A percentile compares a stretch with the other conserved stretches of the same genome.
Conservation (phyloP, 1,140 invertebrate genomes). For the Augochlora pura region DNA sequence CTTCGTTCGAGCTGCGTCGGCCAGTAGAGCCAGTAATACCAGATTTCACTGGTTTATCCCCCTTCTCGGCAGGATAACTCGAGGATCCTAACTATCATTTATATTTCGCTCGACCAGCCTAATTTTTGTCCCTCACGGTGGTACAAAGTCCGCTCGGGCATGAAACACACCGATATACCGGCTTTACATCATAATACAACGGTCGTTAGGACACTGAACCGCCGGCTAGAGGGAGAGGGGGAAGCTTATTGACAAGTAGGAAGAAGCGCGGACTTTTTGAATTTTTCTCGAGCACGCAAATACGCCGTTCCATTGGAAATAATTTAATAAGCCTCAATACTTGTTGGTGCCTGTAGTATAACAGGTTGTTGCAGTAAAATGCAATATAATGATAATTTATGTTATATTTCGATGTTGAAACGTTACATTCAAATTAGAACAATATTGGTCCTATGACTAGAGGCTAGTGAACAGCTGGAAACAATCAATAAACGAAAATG, state of each 20-base stretch:
- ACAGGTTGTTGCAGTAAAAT: too few species aligned
- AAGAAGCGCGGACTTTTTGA: not conserved
- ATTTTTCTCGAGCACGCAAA: not conserved
- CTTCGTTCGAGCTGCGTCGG: conserved; percentile 25
- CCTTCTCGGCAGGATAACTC: conserved; percentile 14
- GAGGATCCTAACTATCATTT: conserved; percentile 8
- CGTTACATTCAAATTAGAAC: too few species aligned
- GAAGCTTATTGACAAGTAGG: not conserved
- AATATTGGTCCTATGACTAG: too few species aligned
- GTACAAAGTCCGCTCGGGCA: not conserved
- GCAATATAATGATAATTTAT: too few species aligned
- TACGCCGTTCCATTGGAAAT: too few species aligned
- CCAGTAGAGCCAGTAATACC: conserved; percentile 61
- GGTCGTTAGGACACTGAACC: conserved; percentile 52
- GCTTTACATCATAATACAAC: not conserved
- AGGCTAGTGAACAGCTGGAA: too few species aligned
- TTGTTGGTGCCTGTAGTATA: not conserved
- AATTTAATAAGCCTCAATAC: not conserved
- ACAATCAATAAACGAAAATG: too few species aligned
- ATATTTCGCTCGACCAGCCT: not conserved
- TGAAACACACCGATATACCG: not conserved
- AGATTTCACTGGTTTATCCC: conserved; percentile 59
- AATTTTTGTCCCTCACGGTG: not conserved
- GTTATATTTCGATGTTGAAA: too few species aligned
- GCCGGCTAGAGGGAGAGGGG: not conserved